Conservation (phyloP, 2,113 vertebrate species). For the Mola mola region DNA sequence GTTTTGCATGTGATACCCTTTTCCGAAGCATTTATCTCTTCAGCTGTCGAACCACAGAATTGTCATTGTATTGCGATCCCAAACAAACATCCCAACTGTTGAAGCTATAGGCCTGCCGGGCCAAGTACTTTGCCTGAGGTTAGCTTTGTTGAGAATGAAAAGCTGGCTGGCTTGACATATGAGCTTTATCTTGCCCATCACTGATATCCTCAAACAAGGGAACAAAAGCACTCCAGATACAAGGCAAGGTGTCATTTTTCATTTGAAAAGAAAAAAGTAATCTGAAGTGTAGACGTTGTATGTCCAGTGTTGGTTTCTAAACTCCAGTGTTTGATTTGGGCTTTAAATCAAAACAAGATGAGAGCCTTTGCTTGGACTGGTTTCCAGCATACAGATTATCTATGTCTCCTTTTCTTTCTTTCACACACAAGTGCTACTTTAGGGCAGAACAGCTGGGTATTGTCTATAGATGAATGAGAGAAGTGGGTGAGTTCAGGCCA, state of each 20-base stretch:
- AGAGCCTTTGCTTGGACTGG: conserved; percentile 3
- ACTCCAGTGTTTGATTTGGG: neutral
- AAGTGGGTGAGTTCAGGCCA: conserved; percentile 27
- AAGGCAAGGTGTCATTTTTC: conserved; percentile 61
- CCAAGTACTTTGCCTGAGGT: conserved; percentile 64
- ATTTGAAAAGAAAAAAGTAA: conserved; percentile 20
- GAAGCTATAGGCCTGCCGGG: conserved; percentile 59
- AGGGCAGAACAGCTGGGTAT: conserved; percentile 52
- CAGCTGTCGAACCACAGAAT: conserved; percentile 43
- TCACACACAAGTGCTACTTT: conserved; percentile 19
- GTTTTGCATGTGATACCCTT: conserved; percentile 42
- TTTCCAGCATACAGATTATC: conserved; percentile 10
- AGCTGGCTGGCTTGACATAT: conserved; percentile 55
- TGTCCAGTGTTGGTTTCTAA: neutral
- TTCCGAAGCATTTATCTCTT: conserved; percentile 43
- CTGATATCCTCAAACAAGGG: conserved; percentile 71
- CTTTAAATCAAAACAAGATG: conserved; percentile 13
- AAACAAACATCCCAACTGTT: conserved; percentile 74
- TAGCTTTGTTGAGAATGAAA: conserved; percentile 52
- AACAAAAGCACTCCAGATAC: conserved; percentile 57
- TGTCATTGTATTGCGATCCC: conserved; percentile 63
- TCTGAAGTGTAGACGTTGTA: neutral
- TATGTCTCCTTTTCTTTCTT: conserved; percentile 4
- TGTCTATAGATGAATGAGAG: conserved; percentile 42
- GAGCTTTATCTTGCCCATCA: conserved; percentile 62